Percentiles rank a stretch among this genome's conserved stretches.
phyloP scores from a whole-genome alignment of 1,140 invertebrate species.

The Aphidius gifuensis region DNA sequence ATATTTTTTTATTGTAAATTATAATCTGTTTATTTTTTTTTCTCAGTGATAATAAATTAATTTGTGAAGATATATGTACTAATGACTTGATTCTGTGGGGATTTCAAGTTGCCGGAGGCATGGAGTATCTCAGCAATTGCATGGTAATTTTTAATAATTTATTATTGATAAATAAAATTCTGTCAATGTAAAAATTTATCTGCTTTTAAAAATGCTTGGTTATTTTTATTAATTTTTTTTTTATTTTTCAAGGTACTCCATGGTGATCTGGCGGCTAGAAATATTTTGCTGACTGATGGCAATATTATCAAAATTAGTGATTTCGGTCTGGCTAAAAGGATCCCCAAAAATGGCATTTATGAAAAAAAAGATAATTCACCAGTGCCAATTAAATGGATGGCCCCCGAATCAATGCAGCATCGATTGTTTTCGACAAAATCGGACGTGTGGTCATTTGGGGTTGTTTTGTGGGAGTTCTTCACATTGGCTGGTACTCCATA shows the following conservation, averaged over 20 bases:
- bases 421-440: conserved; percentile 81
- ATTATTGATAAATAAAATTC: background rate
- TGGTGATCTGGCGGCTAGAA: conserved; percentile 94
- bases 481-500: conserved; percentile 84
- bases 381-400: conserved; percentile 80
- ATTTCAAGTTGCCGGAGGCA: conserved; percentile 91
- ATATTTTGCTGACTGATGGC: conserved; percentile 87
- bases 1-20: background rate
- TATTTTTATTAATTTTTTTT: no score
- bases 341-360: conserved; percentile 90
- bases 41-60: background rate
- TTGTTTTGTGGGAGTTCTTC: conserved; percentile 94
- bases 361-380: conserved; percentile 82
- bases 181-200: background rate
- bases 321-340: conserved; percentile 89
- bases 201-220: background rate
- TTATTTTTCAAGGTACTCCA: conserved; percentile 69
- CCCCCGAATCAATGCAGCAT: conserved; percentile 77
- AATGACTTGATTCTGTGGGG: conserved; percentile 86
- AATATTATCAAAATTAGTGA: conserved; percentile 93
- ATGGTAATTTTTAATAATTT: conserved; percentile 60
- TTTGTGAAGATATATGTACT: conserved; percentile 72
- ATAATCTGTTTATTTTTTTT: background rate
- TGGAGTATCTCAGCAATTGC: conserved; percentile 88
- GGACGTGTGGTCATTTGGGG: conserved; percentile 92